Percentiles rank a stretch among this genome's conserved stretches.
These are phyloP conservation scores for Corapipo altera DNA, from an alignment of 2,113 vertebrate genomes.

Conservation along the genomic window DNA sequence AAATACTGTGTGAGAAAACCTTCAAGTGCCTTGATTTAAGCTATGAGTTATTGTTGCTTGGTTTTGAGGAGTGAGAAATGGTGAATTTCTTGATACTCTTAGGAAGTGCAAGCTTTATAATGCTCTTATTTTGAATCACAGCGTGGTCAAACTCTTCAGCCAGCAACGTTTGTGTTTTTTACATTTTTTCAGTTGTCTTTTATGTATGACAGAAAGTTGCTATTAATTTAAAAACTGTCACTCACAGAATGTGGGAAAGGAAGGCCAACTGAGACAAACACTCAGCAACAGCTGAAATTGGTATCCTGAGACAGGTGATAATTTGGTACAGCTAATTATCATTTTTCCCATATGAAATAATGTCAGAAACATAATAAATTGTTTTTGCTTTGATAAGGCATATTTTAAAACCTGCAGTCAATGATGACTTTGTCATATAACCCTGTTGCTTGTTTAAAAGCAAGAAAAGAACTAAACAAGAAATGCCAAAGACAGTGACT, in stretches of 20 bases:
- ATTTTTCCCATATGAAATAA: constrained; percentile 44
- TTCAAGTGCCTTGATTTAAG: constrained; percentile 2
- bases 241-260: constrained; percentile 32
- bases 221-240: constrained; percentile 75
- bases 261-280: constrained; percentile 51
- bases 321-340: constrained; percentile 68
- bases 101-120: neutral
- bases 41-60: constrained; percentile 37
- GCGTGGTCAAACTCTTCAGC: neutral
- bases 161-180: constrained; percentile 21
- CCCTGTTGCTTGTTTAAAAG: neutral
- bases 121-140: constrained; percentile 42
- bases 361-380: constrained; percentile 48
- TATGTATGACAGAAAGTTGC: constrained; percentile 41
- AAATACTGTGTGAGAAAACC: constrained; percentile 13
- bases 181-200: constrained; percentile 15
- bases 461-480: neutral
- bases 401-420: constrained; percentile 7
- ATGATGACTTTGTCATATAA: neutral
- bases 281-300: neutral
- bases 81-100: constrained; percentile 8
- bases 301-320: constrained; percentile 54
- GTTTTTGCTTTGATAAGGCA: constrained; percentile 28
- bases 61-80: constrained; percentile 15
- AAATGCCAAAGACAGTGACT: neutral